Percentiles rank a stretch among this genome's conserved stretches.
phyloP scores from a whole-genome alignment of 2,888 invertebrate species.

The Rhimphoctona megacephalus region DNA sequence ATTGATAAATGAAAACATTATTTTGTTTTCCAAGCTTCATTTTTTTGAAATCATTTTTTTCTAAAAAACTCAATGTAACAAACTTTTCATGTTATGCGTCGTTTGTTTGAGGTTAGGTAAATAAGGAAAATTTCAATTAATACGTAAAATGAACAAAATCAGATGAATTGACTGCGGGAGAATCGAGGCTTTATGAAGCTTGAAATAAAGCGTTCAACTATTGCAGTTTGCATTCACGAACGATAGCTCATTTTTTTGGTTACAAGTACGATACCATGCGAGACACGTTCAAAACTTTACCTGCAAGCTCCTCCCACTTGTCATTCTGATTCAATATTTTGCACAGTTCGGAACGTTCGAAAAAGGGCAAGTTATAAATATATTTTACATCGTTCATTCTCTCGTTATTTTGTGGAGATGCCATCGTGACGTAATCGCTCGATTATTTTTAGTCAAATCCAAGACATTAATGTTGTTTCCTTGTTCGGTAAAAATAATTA shows the following conservation, averaged over 20 bases:
- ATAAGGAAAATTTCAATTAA: neutral
- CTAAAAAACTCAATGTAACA: neutral
- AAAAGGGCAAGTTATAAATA: constrained; percentile 91
- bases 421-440: neutral
- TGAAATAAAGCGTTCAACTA: neutral
- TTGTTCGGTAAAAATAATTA: neutral
- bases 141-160: neutral
- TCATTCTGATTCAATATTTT: constrained; percentile 91
- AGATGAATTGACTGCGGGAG: neutral
- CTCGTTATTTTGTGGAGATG: constrained; percentile 16
- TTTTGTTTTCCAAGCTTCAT: neutral
- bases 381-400: constrained; percentile 82
- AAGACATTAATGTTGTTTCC: neutral
- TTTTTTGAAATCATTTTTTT: neutral
- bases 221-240: neutral
- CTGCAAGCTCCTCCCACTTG: constrained; percentile 92
- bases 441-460: neutral
- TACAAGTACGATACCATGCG: neutral
- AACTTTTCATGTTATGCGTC: neutral
- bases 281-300: constrained; percentile 78
- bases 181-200: neutral
- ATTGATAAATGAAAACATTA: neutral
- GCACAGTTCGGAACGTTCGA: constrained; percentile 90
- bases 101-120: neutral
- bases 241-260: too few species aligned